A percentile compares a stretch with the other conserved stretches of the same genome.
phyloP scores from a whole-genome alignment of 92 coral and sea anemone species.

The Porites divaricata region DNA sequence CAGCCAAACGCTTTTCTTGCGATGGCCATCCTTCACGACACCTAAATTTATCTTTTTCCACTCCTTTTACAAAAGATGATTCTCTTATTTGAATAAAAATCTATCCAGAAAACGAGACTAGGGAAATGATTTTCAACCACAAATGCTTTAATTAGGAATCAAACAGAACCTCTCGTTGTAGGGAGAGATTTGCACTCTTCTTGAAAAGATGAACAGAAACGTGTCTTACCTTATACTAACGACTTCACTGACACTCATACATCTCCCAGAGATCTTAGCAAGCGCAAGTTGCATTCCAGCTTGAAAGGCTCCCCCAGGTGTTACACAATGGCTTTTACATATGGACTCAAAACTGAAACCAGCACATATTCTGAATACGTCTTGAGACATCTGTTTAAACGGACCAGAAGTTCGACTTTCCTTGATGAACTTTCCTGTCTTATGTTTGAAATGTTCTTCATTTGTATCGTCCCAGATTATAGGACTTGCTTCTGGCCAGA shows the following conservation, averaged over 20 bases:
- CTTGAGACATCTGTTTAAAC: constrained; percentile 64
- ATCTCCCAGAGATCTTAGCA: constrained; percentile 57
- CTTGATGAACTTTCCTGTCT: constrained; percentile 20
- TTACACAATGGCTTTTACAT: constrained; percentile 47
- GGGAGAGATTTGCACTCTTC: no score
- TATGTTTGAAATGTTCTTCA: constrained; percentile 58
- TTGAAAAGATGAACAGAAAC: neutral
- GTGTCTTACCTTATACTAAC: constrained; percentile 68
- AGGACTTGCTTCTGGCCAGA: constrained; percentile 49
- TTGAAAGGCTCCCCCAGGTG: constrained; percentile 79
- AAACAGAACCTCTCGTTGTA: no score
- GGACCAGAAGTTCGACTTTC: constrained; percentile 63
- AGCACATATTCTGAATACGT: constrained; percentile 63
- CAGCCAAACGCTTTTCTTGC: no score
- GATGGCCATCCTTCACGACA: no score
- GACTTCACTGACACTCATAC: constrained; percentile 63
- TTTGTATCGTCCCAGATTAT: constrained; percentile 71
- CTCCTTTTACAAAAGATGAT: no score
- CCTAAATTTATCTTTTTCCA: no score
- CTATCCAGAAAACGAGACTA: no score
- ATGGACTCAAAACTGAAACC: constrained; percentile 65
- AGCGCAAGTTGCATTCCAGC: constrained; percentile 83
- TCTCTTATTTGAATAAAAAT: no score
- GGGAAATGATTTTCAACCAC: no score
- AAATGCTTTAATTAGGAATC: no score